Base-by-base conservation (phyloP, 1,140 invertebrate genomes). In the Phenacoccus solenopsis region DNA sequence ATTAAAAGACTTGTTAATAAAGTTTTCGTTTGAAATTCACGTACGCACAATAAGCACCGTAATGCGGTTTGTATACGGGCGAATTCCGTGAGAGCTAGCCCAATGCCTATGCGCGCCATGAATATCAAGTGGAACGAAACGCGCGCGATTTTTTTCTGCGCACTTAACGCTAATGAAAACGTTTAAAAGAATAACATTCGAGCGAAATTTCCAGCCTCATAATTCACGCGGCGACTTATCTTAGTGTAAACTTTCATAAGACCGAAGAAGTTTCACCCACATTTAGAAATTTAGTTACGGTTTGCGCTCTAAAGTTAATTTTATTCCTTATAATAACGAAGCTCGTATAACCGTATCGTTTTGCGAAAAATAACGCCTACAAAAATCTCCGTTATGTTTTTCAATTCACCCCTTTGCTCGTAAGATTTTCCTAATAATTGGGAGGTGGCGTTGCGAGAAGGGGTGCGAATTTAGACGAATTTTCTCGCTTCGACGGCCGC, bases 1-100 rank as follows among this genome's bases (percentile, higher is more conserved):
- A 64, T 64, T 64, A 64, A 64, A 64, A 64, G 59, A 64, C 59
- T 64, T 27, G 59, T 64, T 64, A 64, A 64, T 64, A 64, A 64
- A 64, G 10, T 64, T 64, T 64, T 64, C 25, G 13, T n/a, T 49
- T 49, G 13, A 49, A 49, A 49, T 49, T 16, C 20, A n/a, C n/a
- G n/a, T n/a, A n/a, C n/a, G n/a, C n/a, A n/a, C n/a, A n/a, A n/a
- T n/a, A n/a, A n/a, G n/a, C n/a, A n/a, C n/a, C n/a, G n/a, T n/a
- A n/a, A n/a, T n/a, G n/a, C n/a, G n/a, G n/a, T 49, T n/a, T 16
- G 38, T 49, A 16, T 49, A 49, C 12, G 20, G 38, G 38, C 13
- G 20, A 16, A 16, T 49, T 49, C 38, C 20, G 12, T 16, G 38
- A 4, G 38, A 32, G 13, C 30, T 32, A 32, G n/a, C n/a, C n/a